Conservation (phyloP, 2,113 vertebrate species). For the Crotalus horridus region DNA sequence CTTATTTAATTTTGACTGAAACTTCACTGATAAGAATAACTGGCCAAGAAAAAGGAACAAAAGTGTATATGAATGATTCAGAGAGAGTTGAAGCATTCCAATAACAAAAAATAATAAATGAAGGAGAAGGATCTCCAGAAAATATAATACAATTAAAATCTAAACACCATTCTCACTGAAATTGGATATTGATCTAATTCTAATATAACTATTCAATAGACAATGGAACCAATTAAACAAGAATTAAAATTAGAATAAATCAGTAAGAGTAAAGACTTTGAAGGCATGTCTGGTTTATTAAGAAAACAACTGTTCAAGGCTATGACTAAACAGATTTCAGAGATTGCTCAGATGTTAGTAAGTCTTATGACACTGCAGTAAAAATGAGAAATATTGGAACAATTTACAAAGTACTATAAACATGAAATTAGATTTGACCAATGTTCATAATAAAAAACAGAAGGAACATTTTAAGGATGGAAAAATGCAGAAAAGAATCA, state of each 20-base stretch:
- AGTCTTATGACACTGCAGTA: neutral
- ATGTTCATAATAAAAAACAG: neutral
- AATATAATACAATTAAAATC: neutral
- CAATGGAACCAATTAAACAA: neutral
- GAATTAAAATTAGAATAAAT: neutral
- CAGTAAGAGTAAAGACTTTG: neutral
- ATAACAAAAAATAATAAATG: neutral
- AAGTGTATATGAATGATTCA: neutral
- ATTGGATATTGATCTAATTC: neutral
- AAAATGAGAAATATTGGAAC: neutral
- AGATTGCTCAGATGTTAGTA: neutral
- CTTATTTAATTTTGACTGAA: neutral
- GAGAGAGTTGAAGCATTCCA: neutral
- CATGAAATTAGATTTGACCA: neutral
- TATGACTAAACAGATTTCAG: neutral
- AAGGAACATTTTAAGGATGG: neutral
- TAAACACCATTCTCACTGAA: neutral
- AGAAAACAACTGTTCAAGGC: neutral
- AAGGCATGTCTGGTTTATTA: neutral
- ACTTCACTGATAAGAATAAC: neutral
- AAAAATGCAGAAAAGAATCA: neutral
- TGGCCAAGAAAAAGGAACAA: neutral
- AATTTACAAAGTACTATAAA: neutral
- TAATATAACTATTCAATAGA: neutral
- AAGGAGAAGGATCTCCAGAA: neutral